Base-by-base conservation (phyloP, 2,888 invertebrate species). In the Watsonalla binaria region DNA sequence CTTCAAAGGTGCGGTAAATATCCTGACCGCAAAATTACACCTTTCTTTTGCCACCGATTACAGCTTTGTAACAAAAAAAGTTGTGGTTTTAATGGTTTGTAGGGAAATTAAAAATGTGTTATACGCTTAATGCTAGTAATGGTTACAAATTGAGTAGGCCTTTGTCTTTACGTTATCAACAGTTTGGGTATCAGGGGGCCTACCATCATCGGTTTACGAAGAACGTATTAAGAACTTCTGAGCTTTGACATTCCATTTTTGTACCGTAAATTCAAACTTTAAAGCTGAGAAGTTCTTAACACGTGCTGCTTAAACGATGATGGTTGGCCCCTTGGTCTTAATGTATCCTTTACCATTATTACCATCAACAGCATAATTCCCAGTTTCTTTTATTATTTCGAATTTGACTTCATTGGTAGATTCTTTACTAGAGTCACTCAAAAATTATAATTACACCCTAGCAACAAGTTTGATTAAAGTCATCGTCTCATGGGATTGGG, bases 11-110 rank as follows among this genome's bases (percentile, higher is more conserved):
- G 78, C 74, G 65, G 62, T 78, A 82, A 83, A 74, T 78, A 80
- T 79, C 80, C 80, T 78, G 80, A 80, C 82, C 78, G 82, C 82
- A 76, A 81, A 84, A 84, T 84, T 80, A 81, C 78, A 76, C 80
- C 71, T 76, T 73, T 78, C 74, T 62, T 66, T 67, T 77, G 77
- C 74, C 74, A 70, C 71, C 70, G 73, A 75, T 78, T 76, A 68
- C 63, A 57, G 64, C 62, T 66, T 66, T 68, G 66, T 74, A 71
- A 66, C 63, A 70, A 66, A 63, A 65, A 60, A 33, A 14, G 37
- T 37, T 49, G 49, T 37, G 49, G 49, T 49, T 49, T 49, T 49
- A 35, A 37, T 37, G 49, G 15, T 49, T 49, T 14, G 48, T 37
- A 49, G n/a, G 8, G 5, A 11, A 39, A 37, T 39, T 49, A 37